phyloP scores from a whole-genome alignment of 2,888 invertebrate species.

The Nymphalis urticae region DNA sequence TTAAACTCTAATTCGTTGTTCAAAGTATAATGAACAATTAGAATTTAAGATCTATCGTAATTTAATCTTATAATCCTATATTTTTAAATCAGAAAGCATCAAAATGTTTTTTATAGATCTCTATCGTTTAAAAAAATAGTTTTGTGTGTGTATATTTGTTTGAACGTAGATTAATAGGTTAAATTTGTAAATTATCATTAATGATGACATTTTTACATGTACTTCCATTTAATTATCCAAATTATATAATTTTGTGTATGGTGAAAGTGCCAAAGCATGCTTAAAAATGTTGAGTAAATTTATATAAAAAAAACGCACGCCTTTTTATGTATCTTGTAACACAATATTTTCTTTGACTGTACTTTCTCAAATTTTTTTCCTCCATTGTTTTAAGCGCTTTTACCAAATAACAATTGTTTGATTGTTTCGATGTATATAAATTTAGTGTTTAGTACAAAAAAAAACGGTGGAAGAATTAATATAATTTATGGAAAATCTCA shows the following conservation, averaged over 20 bases:
- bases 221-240: slow-evolving; percentile 40
- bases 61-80: slow-evolving; percentile 9
- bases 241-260: slow-evolving; percentile 51
- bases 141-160: slow-evolving; percentile 79
- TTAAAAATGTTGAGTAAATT: slow-evolving; percentile 41
- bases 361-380: slow-evolving; percentile 30
- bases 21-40: background rate
- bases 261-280: slow-evolving; percentile 71
- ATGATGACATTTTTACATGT: slow-evolving; percentile 34
- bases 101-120: slow-evolving; percentile 55
- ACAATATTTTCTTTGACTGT: slow-evolving; percentile 21
- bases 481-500: slow-evolving; percentile 40
- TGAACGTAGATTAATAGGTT: slow-evolving; percentile 70
- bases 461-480: slow-evolving; percentile 65
- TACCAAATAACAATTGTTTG: slow-evolving; percentile 69
- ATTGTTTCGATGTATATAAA: slow-evolving; percentile 70
- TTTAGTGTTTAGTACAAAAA: slow-evolving; percentile 75
- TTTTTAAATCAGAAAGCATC: slow-evolving; percentile 39
- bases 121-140: slow-evolving; percentile 50
- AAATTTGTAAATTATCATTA: slow-evolving; percentile 67
- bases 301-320: slow-evolving; percentile 25
- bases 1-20: slow-evolving; percentile 11
- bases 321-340: slow-evolving; percentile 15
- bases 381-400: slow-evolving; percentile 60
- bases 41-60: slow-evolving; percentile 1